Conservation (phyloP, 2,888 invertebrate species). For the Melanchra persicariae region DNA sequence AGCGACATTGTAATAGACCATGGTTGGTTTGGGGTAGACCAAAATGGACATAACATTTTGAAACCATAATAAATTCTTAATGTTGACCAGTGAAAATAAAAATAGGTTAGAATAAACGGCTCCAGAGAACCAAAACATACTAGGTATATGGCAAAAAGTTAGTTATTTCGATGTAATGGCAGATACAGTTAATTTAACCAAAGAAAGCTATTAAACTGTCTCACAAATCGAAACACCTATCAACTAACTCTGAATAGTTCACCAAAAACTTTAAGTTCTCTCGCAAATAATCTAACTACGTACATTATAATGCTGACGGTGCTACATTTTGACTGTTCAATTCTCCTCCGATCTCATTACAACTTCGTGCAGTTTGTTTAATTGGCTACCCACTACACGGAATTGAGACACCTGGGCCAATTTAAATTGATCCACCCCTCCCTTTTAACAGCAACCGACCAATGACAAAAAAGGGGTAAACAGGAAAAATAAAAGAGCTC, state of each 20-base stretch:
- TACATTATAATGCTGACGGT: conserved; percentile 63
- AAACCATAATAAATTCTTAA: no score
- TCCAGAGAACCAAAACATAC: neutral
- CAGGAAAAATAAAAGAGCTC: conserved; percentile 54
- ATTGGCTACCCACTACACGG: conserved; percentile 73
- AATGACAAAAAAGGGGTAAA: conserved; percentile 29
- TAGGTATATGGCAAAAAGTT: no score
- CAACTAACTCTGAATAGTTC: conserved; percentile 39
- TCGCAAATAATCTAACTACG: conserved; percentile 65
- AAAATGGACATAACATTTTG: no score
- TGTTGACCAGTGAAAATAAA: no score
- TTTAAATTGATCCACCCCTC: conserved; percentile 58
- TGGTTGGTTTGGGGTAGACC: no score
- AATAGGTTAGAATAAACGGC: no score
- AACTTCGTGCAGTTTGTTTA: conserved; percentile 76
- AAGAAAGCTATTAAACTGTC: conserved; percentile 35
- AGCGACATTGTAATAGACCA: no score
- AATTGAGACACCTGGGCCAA: conserved; percentile 66
- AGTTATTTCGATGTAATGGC: neutral
- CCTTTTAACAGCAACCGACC: conserved; percentile 27
- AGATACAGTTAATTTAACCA: neutral
- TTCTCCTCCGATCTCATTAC: conserved; percentile 76
- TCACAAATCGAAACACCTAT: conserved; percentile 17
- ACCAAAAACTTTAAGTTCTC: conserved; percentile 49
- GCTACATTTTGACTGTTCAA: conserved; percentile 74